phyloP scores from a whole-genome alignment of 2,888 invertebrate species.

The Trilocha varians region DNA sequence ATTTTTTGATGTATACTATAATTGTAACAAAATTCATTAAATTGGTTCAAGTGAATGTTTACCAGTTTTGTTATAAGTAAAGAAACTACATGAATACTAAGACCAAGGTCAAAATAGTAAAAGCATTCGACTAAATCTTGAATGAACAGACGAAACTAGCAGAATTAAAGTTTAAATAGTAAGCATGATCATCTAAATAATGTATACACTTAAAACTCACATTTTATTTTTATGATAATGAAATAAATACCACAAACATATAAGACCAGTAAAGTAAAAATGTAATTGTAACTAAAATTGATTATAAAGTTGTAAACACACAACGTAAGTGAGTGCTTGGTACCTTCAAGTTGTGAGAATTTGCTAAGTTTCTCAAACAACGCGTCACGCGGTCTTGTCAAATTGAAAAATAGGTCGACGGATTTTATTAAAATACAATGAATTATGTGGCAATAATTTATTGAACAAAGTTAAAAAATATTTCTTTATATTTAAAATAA shows the following conservation, averaged over 20 bases:
- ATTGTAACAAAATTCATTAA: not conserved
- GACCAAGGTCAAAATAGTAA: not conserved
- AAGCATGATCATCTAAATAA: too few relatives aligned
- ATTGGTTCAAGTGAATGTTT: not conserved
- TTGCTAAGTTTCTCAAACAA: conserved; percentile 31
- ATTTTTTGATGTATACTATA: not conserved
- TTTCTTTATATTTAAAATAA: too few relatives aligned
- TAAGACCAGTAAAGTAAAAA: too few relatives aligned
- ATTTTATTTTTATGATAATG: too few relatives aligned
- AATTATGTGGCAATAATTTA: not conserved
- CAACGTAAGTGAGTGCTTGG: too few relatives aligned
- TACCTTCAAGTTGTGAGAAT: not conserved
- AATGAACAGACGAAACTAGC: not conserved
- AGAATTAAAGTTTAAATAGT: not conserved
- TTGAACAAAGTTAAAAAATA: not conserved
- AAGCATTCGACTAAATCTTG: not conserved
- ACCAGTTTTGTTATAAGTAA: not conserved
- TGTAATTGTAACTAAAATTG: too few relatives aligned
- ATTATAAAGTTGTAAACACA: too few relatives aligned
- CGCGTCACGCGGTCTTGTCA: conserved; percentile 67
- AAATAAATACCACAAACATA: too few relatives aligned
- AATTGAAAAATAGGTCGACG: conserved; percentile 57
- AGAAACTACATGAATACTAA: not conserved
- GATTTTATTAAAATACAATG: conserved; percentile 6
- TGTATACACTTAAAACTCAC: too few relatives aligned